Conservation (phyloP, 2,888 invertebrate genomes). For the Phrixothrix hirtus region DNA sequence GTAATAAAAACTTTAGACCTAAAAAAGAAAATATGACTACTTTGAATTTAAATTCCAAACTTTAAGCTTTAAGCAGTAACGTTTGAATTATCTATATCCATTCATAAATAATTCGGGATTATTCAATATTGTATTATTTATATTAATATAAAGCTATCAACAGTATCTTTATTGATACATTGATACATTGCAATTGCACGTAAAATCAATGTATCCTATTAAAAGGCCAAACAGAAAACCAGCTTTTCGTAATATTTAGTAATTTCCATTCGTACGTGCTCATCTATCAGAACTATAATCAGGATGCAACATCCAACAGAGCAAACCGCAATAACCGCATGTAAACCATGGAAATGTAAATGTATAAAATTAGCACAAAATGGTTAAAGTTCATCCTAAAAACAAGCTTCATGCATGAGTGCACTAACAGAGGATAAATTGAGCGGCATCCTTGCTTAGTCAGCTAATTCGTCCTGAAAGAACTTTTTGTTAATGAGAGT, state of each 20-base stretch:
- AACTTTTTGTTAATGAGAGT: conserved; percentile 15
- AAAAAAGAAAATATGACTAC: too few species aligned
- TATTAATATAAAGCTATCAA: too few species aligned
- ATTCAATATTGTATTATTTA: too few species aligned
- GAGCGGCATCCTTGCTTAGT: conserved; percentile 30
- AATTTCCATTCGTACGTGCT: conserved; percentile 6
- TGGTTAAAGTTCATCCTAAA: conserved; percentile 23
- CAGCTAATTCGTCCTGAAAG: conserved; percentile 33
- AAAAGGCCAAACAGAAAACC: not conserved
- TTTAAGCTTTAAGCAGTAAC: too few species aligned
- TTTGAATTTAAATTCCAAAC: too few species aligned
- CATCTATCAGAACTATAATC: conserved; percentile 24
- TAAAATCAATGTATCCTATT: too few species aligned
- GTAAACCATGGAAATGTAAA: conserved; percentile 27
- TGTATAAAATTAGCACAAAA: conserved; percentile 26
- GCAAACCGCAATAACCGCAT: conserved; percentile 21
- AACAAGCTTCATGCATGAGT: conserved; percentile 30
- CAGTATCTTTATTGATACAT: too few species aligned
- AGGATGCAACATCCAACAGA: conserved; percentile 16
- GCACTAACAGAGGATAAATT: conserved; percentile 32
- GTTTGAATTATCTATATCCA: too few species aligned
- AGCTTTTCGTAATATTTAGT: conserved; percentile 6
- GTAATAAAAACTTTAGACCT: too few species aligned
- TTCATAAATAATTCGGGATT: too few species aligned
- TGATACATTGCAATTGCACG: too few species aligned